Base-by-base conservation (phyloP, 2,888 invertebrate species). In the Tolmerus cingulatus region DNA sequence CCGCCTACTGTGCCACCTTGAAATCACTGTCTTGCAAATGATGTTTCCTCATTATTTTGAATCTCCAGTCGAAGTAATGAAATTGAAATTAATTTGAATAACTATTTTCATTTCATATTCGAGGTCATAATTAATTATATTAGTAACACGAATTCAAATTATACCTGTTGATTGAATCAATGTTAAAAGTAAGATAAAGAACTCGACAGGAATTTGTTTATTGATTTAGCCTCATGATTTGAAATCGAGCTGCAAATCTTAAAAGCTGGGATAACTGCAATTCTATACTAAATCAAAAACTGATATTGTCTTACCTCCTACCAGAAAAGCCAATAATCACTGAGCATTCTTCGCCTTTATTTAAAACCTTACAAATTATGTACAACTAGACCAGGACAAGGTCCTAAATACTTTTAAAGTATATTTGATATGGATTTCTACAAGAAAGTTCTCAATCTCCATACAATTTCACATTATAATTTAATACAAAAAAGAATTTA, bases 381-480 rank as follows among this genome's bases (percentile, higher is more conserved):
- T 66, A 66, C 66, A 66, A 66, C 66, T 23, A 66, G 66, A 66
- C 27, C 66, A 66, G 66, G 27, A 66, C 27, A 19, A 27, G 27
- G 66, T 12, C 66, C 27, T 27, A 19, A 43, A 78, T 78, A 78
- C 78, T 78, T 78, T 78, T 78, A 78, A 78, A 78, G 78, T 78
- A 78, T 78, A 43, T 78, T 43, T 78, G 78, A 78, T 78, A 78
- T 78, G 78, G 43, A 37, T 43, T 78, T 78, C 78, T 78, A 78
- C 78, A 78, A 78, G 78, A 78, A 78, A 78, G 23, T 78, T 43
- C 77, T 5, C 5, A 34, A 77, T 43, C 43, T 43, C 14, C 40
- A n/a, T 9, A 1, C 19, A 23, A 43, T 8, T 78, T 78, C 12
- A 19, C 23, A 78, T 37, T 40, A 78, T 0, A 78, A 78, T 19